Evolutionary conservation across 2,888 invertebrate genomes (phyloP), one percentile per base, ranked within the genome.

Genomic region (Phytoseiulus persimilis): DNA sequence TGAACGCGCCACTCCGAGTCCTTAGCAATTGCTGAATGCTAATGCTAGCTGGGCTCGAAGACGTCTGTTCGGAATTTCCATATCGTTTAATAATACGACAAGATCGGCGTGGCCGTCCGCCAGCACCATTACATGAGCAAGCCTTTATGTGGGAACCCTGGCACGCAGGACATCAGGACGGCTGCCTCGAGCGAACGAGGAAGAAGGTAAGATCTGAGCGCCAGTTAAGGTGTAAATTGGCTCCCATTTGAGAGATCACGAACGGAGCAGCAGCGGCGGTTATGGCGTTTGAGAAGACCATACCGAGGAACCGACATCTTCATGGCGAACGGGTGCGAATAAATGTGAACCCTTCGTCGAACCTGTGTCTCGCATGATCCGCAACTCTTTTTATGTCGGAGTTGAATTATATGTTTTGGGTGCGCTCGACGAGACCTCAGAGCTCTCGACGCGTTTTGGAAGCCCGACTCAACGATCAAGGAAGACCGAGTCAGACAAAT

Each of bases 71-170:
- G 18, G 18, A 65, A 65, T 65, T 65, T 65, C 65, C 65, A 65
- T 65, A 65, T 65, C 65, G 65, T 65, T 65, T 65, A 65, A 65
- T 65, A 65, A 65, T 65, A 65, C 65, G 65, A 65, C 65, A 65
- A 65, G 65, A 65, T 65, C 65, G 23, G 65, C 65, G 65, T 23
- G 65, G 65, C 65, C 65, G 23, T 65, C 65, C 65, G 65, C 65
- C 9, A 28, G 65, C 23, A 65, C 65, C 65, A 65, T 65, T 65
- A 65, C 65, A 65, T 65, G 65, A 65, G 18, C 65, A 65, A 65
- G 65, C 65, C 65, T 65, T 65, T 65, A 65, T 65, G 65, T 65
- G 65, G 65, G 65, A 65, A 65, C 18, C 65, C 65, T 65, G 65
- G 65, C 65, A 65, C 65, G 65, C 65, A 65, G 65, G 65, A 65